phyloP scores from a whole-genome alignment of 2,888 invertebrate genomes.

The Spodoptera picta region DNA sequence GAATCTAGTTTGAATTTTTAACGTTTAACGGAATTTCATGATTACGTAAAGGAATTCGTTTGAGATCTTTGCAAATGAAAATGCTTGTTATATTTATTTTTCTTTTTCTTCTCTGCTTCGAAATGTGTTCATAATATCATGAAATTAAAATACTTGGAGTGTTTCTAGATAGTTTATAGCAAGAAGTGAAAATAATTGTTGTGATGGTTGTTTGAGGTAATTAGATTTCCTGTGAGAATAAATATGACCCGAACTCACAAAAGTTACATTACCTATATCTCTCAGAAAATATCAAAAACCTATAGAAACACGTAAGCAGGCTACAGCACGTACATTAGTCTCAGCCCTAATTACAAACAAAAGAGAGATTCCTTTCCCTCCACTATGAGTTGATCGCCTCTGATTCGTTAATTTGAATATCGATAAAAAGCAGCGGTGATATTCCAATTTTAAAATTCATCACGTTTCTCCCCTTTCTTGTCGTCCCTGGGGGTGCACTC shows the following conservation, averaged over 20 bases:
- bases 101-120: constrained; percentile 7
- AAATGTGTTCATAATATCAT: constrained; percentile 30
- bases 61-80: constrained; percentile 27
- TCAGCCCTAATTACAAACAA: constrained; percentile 25
- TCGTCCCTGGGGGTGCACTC: constrained; percentile 29
- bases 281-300: too few species aligned
- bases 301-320: too few species aligned
- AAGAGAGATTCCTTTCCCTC: constrained; percentile 11
- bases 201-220: too few species aligned
- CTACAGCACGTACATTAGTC: not conserved
- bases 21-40: constrained; percentile 27
- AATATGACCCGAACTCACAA: too few species aligned
- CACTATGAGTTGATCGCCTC: constrained; percentile 54
- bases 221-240: too few species aligned
- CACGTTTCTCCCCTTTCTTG: constrained; percentile 59
- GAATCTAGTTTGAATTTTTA: constrained; percentile 39
- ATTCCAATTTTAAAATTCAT: constrained; percentile 79
- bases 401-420: constrained; percentile 78
- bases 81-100: constrained; percentile 17
- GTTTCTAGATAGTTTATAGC: constrained; percentile 5
- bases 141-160: constrained; percentile 17
- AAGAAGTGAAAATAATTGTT: not conserved
- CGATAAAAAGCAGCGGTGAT: constrained; percentile 66
- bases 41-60: constrained; percentile 39
- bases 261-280: too few species aligned